Percentiles rank a stretch among this genome's conserved stretches.
These are phyloP conservation scores for Paramormyrops kingsleyae DNA, from an alignment of 2,113 vertebrate genomes.

Conservation along the genomic window DNA sequence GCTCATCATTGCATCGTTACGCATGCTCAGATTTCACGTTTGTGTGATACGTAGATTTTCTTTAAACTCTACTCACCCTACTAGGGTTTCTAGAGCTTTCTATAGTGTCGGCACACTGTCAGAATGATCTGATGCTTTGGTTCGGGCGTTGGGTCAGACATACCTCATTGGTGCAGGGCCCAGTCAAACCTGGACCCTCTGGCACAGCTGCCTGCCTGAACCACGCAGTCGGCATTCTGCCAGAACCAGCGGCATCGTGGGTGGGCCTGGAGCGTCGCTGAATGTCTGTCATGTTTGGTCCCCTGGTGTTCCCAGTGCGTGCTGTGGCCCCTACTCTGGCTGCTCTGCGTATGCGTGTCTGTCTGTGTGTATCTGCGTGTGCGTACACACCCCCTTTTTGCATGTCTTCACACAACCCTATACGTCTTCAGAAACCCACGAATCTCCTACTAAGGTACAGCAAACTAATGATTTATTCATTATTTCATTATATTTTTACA, in stretches of 20 bases:
- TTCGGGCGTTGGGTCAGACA: neutral
- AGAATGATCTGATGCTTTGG: neutral
- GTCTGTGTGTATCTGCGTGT: conserved; percentile 9
- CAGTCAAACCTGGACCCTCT: neutral
- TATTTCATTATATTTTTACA: neutral
- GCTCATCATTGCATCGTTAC: neutral
- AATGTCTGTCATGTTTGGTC: neutral
- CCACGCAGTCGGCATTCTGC: neutral
- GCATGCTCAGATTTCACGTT: neutral
- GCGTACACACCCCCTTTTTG: neutral
- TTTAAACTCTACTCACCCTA: neutral
- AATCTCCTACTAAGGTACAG: conserved; percentile 22
- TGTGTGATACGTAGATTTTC: neutral
- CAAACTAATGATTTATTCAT: conserved; percentile 27
- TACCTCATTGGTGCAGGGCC: neutral
- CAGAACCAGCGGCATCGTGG: neutral
- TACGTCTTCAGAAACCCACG: conserved; percentile 32
- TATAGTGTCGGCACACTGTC: neutral
- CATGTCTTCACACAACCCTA: conserved; percentile 3
- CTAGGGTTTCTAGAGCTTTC: neutral
- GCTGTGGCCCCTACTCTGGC: conserved; percentile 20
- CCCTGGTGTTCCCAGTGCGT: neutral
- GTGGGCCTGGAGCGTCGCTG: neutral
- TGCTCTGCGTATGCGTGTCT: conserved; percentile 43
- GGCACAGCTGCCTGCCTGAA: neutral